phyloP scores from a whole-genome alignment of 1,140 invertebrate species.

The Helicoverpa armigera region DNA sequence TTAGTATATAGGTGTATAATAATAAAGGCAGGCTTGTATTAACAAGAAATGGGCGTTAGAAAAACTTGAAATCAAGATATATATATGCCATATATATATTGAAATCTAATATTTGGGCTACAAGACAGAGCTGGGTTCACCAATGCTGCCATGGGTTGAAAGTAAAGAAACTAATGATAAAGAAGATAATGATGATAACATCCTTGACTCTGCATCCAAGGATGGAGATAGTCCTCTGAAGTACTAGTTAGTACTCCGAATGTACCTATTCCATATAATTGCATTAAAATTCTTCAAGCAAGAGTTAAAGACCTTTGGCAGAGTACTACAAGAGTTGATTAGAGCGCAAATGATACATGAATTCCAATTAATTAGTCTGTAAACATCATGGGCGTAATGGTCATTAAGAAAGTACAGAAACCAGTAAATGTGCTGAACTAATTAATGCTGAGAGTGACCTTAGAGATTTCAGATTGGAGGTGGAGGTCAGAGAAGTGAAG shows the following conservation, averaged over 20 bases:
- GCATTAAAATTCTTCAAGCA: background rate
- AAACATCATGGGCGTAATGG: slow-evolving; percentile 19
- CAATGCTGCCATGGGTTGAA: no score
- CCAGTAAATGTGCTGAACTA: background rate
- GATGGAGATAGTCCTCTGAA: background rate
- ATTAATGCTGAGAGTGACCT: slow-evolving; percentile 1
- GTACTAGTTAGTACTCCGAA: no score
- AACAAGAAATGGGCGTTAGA: no score
- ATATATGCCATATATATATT: no score
- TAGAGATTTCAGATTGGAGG: background rate
- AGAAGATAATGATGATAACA: no score
- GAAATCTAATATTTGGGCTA: no score
- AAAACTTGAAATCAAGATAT: no score
- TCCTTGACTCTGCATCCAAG: background rate
- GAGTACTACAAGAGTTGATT: slow-evolving; percentile 6
- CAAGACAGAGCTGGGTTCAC: no score
- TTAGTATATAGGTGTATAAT: no score
- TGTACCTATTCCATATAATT: background rate
- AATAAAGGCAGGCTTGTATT: no score
- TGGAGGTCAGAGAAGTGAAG: background rate
- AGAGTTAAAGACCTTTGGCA: slow-evolving; percentile 32
- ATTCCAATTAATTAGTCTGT: slow-evolving; percentile 12
- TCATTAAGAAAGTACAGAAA: slow-evolving; percentile 17
- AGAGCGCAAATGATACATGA: slow-evolving; percentile 6
- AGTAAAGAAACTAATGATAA: no score